phyloP scores from a whole-genome alignment of 2,888 invertebrate genomes.

The Schizotus pectinicornis region DNA sequence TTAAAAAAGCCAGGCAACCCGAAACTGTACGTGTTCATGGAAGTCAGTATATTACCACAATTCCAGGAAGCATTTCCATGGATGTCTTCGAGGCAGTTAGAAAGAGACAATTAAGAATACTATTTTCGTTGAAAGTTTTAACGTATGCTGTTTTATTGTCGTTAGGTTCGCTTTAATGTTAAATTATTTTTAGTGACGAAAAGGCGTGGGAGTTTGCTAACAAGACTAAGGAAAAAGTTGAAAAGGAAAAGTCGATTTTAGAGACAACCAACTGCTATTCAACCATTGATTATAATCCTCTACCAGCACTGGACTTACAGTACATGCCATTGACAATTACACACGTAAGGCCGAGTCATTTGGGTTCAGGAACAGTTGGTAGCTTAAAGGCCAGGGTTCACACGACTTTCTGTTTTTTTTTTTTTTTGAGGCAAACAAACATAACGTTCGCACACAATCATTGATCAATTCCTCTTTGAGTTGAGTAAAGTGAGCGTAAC shows the following conservation, averaged over 20 bases:
- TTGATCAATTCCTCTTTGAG: no score
- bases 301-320: conserved; percentile 44
- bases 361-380: no score
- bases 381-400: no score
- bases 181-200: conserved; percentile 55
- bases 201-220: conserved; percentile 61
- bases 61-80: conserved; percentile 68
- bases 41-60: conserved; percentile 57
- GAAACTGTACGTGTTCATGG: conserved; percentile 47
- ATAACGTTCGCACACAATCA: no score
- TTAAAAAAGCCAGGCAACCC: conserved; percentile 58
- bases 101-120: conserved; percentile 65
- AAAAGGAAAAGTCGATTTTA: conserved; percentile 16
- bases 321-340: conserved; percentile 42
- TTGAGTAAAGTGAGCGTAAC: no score
- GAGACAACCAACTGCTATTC: conserved; percentile 39
- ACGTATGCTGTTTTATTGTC: conserved; percentile 59
- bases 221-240: conserved; percentile 35
- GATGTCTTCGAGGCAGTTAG: conserved; percentile 80
- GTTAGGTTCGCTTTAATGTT: neutral
- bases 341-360: conserved; percentile 32
- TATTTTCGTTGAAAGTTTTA: conserved; percentile 63
- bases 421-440: no score
- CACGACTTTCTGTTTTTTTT: no score
- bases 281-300: conserved; percentile 35